Evolutionary conservation across 1,140 invertebrate species (phyloP).

Genomic region (Spodoptera frugiperda): DNA sequence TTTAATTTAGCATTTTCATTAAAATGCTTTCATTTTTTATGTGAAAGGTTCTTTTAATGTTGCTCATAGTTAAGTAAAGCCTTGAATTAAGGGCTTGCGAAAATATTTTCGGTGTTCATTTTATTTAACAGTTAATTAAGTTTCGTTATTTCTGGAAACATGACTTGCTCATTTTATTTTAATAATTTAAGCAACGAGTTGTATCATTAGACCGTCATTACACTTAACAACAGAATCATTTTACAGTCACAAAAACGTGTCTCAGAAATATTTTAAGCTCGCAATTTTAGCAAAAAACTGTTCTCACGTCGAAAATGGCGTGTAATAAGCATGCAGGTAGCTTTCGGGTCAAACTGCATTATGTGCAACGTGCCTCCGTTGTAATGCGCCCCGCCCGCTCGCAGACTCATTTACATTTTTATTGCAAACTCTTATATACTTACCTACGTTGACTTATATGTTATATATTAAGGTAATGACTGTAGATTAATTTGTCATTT

Average conservation of each 20-base stretch:
- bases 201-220: neutral
- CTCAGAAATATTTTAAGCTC: neutral
- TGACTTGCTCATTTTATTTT: neutral
- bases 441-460: neutral
- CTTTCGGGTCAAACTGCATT: constrained; percentile 28
- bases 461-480: neutral
- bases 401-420: constrained; percentile 34
- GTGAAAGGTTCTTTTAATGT: constrained; percentile 11
- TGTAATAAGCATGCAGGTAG: constrained; percentile 38
- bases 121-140: neutral
- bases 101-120: neutral
- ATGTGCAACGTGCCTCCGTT: constrained; percentile 28
- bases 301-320: constrained; percentile 37
- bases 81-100: constrained; percentile 18
- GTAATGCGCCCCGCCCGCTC: constrained; percentile 24
- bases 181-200: neutral
- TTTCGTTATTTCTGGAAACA: neutral
- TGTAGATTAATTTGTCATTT: constrained; percentile 4
- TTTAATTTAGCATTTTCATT: constrained; percentile 40
- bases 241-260: neutral
- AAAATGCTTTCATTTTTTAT: constrained; percentile 38
- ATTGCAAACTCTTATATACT: constrained; percentile 24
- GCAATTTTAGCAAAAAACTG: constrained; percentile 12
- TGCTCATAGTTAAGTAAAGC: constrained; percentile 3
- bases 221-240: neutral